Evolutionary conservation across 2,888 invertebrate genomes (phyloP).

Genomic region (Aspidapion aeneum): DNA sequence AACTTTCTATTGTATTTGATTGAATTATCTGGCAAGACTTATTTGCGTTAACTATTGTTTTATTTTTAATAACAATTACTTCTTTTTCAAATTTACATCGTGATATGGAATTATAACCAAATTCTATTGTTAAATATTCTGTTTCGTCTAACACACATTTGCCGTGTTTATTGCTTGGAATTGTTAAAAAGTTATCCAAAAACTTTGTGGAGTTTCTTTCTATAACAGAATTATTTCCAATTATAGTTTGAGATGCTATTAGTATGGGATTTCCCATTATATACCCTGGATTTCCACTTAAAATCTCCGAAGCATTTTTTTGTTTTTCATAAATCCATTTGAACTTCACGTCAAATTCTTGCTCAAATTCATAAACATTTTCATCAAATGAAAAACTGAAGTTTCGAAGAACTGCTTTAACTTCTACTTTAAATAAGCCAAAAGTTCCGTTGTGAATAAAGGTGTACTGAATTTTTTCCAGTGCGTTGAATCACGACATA

Average conservation of each 20-base stretch:
- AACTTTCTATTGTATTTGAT: conserved; percentile 35
- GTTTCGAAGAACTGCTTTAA: conserved; percentile 37
- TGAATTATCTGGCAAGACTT: conserved; percentile 41
- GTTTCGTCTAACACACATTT: conserved; percentile 40
- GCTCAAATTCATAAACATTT: conserved; percentile 24
- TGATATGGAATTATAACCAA: conserved; percentile 51
- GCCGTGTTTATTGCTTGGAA: conserved; percentile 49
- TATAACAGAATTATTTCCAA: conserved; percentile 33
- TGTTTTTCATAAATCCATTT: conserved; percentile 38
- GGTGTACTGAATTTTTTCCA: conserved; percentile 40
- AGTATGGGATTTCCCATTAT: conserved; percentile 61
- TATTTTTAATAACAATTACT: conserved; percentile 18
- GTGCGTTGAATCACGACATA: conserved; percentile 39
- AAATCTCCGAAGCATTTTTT: conserved; percentile 33
- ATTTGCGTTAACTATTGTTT: conserved; percentile 25
- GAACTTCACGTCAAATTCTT: conserved; percentile 41
- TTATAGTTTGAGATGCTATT: conserved; percentile 36
- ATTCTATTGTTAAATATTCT: conserved; percentile 46
- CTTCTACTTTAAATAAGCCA: conserved; percentile 45
- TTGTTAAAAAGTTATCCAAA: conserved; percentile 38
- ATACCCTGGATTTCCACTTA: conserved; percentile 80
- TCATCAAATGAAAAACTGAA: conserved; percentile 30
- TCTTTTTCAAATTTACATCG: conserved; percentile 46
- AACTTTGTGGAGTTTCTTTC: conserved; percentile 31
- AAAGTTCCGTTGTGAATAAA: conserved; percentile 47